Percentiles rank a stretch among this genome's conserved stretches.
These are phyloP conservation scores for Charanyca ferruginea DNA, from an alignment of 2,888 invertebrate species.

Conservation along the genomic window DNA sequence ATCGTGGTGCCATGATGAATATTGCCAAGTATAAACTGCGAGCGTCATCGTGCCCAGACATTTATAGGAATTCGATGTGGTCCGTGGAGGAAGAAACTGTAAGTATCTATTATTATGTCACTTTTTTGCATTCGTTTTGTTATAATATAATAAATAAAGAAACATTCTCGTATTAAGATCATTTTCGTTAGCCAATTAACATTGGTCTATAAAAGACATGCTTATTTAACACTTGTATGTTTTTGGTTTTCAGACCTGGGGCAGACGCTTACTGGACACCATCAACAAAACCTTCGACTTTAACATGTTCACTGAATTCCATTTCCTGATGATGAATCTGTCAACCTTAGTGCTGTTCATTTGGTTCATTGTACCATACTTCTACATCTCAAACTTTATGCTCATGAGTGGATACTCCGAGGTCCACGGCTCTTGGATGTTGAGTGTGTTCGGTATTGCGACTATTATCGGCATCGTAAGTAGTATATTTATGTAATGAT, in stretches of 20 bases:
- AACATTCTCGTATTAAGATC: too few species aligned
- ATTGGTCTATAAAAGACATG: too few species aligned
- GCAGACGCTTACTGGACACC: conserved; percentile 92
- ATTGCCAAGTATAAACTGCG: conserved; percentile 95
- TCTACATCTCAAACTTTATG: conserved; percentile 97
- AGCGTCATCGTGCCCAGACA: conserved; percentile 98
- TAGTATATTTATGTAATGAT: conserved; percentile 63
- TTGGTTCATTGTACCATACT: conserved; percentile 98
- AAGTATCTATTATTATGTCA: too few species aligned
- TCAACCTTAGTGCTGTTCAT: conserved; percentile 97
- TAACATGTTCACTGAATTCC: conserved; percentile 95
- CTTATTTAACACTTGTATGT: neutral
- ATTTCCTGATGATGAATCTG: conserved; percentile 96
- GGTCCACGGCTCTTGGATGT: conserved; percentile 93
- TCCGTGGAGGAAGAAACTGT: conserved; percentile 94
- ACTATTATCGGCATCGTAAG: conserved; percentile 97
- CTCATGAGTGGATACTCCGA: conserved; percentile 91
- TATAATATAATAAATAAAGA: too few species aligned
- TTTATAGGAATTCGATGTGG: conserved; percentile 96
- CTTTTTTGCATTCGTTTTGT: too few species aligned
- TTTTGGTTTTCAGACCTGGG: conserved; percentile 92
- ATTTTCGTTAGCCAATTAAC: too few species aligned
- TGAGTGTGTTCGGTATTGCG: conserved; percentile 96
- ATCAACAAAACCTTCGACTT: conserved; percentile 95
- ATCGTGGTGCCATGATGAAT: conserved; percentile 96